phyloP scores from a whole-genome alignment of 2,888 invertebrate genomes.

The Agrilus cyanescens region DNA sequence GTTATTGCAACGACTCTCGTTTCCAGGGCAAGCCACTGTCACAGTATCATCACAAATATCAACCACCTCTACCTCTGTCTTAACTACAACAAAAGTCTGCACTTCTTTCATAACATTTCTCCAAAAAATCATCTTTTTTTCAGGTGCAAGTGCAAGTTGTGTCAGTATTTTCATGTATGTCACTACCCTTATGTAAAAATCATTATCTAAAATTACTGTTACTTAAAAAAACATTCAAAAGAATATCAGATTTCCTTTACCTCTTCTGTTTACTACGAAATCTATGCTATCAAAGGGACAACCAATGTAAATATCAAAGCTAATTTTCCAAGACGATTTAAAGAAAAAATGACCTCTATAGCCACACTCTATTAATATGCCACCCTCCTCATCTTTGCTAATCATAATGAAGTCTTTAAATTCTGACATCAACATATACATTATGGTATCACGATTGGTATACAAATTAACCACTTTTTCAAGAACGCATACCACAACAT shows the following conservation, averaged over 20 bases:
- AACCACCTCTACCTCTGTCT: too few relatives aligned
- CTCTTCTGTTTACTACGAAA: slow-evolving; percentile 6
- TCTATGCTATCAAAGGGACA: slow-evolving; percentile 6
- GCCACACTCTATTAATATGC: slow-evolving; percentile 3
- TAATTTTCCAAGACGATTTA: slow-evolving; percentile 7
- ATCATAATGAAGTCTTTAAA: not conserved
- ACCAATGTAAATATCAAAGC: slow-evolving; percentile 4
- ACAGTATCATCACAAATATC: too few relatives aligned
- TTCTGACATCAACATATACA: not conserved
- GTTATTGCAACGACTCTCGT: too few relatives aligned
- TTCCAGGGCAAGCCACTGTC: too few relatives aligned
- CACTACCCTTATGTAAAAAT: too few relatives aligned
- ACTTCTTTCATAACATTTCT: too few relatives aligned
- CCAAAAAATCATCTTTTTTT: too few relatives aligned
- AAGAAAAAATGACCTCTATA: slow-evolving; percentile 4
- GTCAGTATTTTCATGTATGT: too few relatives aligned
- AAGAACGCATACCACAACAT: not conserved
- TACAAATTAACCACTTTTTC: slow-evolving; percentile 2
- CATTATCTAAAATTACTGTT: too few relatives aligned
- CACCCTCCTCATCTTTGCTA: slow-evolving; percentile 3
- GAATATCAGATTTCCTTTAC: not conserved
- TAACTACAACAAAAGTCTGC: too few relatives aligned
- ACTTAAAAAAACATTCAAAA: too few relatives aligned
- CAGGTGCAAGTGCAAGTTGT: too few relatives aligned
- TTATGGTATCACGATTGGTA: slow-evolving; percentile 2